These are phyloP conservation scores for Drosophila greeni DNA, from an alignment of 2,888 invertebrate genomes.

Conservation along the genomic window DNA sequence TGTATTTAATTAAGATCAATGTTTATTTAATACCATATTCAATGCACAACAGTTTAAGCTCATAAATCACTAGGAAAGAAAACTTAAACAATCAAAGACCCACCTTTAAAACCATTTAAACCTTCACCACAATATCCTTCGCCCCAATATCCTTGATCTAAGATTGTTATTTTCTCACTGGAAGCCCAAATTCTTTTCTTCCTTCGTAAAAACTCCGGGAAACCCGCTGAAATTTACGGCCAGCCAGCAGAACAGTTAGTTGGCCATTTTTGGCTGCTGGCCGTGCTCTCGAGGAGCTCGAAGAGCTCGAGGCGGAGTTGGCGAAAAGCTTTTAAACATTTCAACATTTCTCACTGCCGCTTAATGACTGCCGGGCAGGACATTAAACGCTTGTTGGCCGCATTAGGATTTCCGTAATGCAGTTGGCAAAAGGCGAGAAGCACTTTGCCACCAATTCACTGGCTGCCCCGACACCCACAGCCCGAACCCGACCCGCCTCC, in stretches of 20 bases:
- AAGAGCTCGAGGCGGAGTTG: constrained; percentile 15
- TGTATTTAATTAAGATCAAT: neutral
- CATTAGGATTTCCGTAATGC: constrained; percentile 64
- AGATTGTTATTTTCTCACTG: constrained; percentile 18
- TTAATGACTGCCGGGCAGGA: constrained; percentile 67
- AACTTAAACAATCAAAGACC: neutral
- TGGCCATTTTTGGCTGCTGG: constrained; percentile 41
- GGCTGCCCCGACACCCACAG: too few species aligned
- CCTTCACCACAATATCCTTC: too few species aligned
- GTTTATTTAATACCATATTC: neutral
- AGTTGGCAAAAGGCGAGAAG: constrained; percentile 53
- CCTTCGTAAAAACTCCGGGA: constrained; percentile 9
- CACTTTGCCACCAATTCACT: constrained; percentile 20
- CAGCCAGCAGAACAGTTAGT: constrained; percentile 49
- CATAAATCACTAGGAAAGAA: neutral
- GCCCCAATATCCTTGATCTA: constrained; percentile 15
- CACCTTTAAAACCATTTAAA: too few species aligned
- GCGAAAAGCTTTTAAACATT: constrained; percentile 55
- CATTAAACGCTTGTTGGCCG: constrained; percentile 69
- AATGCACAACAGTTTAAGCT: neutral
- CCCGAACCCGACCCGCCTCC: neutral
- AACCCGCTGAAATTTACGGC: constrained; percentile 53
- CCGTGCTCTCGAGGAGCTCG: constrained; percentile 3
- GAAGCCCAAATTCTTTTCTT: neutral
- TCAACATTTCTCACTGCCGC: constrained; percentile 39